Conservation (phyloP, 2,888 invertebrate species). For the Dione juno region DNA sequence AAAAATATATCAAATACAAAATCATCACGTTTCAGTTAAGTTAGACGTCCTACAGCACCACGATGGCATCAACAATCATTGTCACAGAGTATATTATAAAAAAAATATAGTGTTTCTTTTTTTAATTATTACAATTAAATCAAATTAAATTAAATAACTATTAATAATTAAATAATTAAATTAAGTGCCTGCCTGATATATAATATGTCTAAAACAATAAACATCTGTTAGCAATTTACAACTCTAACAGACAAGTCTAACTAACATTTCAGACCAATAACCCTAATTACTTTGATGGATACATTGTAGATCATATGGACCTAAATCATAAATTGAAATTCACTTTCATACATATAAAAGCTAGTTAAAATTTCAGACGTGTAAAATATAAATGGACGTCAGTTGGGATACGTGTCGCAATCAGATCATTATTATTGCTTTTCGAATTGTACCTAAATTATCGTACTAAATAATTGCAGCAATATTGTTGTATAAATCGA, state of each 20-base stretch:
- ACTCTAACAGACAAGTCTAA: neutral
- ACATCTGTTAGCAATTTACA: neutral
- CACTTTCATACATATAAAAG: slow-evolving; percentile 13
- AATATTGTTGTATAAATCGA: neutral
- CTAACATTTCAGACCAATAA: neutral
- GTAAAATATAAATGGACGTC: slow-evolving; percentile 25
- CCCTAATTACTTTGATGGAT: neutral
- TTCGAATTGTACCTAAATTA: slow-evolving; percentile 19
- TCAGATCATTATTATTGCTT: slow-evolving; percentile 22
- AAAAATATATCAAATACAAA: no score
- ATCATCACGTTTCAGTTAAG: no score
- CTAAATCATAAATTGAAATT: slow-evolving; percentile 5
- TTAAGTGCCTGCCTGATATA: no score
- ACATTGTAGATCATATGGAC: neutral
- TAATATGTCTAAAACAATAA: no score
- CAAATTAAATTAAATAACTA: no score
- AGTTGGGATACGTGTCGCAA: slow-evolving; percentile 25
- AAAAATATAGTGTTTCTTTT: no score
- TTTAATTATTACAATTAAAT: no score
- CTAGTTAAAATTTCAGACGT: slow-evolving; percentile 19
- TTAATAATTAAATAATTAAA: no score
- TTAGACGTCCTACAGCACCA: no score
- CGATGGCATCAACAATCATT: no score
- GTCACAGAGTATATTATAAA: no score
- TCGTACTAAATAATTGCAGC: slow-evolving; percentile 9